Evolutionary conservation across 2,888 invertebrate species (phyloP).

Genomic region (Plagodis dolabraria): DNA sequence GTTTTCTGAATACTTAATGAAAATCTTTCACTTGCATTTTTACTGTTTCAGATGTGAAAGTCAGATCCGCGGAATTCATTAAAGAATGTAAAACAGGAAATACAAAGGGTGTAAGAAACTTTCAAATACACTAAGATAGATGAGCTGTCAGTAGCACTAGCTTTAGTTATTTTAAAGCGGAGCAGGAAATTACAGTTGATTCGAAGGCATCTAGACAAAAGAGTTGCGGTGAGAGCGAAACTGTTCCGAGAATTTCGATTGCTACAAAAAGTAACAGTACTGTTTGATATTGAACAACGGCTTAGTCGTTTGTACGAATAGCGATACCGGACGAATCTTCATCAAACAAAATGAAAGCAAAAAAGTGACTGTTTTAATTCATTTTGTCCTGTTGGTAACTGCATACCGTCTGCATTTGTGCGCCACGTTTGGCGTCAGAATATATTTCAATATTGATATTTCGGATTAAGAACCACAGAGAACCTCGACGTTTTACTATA

Average conservation of each 20-base stretch:
- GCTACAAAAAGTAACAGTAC: slow-evolving; percentile 54
- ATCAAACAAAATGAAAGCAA: slow-evolving; percentile 29
- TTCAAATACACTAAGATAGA: slow-evolving; percentile 47
- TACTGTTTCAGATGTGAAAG: background rate
- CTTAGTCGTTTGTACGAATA: slow-evolving; percentile 41
- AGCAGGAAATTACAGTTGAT: slow-evolving; percentile 65
- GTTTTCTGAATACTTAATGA: slow-evolving; percentile 3
- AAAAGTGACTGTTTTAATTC: slow-evolving; percentile 14
- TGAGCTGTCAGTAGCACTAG: slow-evolving; percentile 51
- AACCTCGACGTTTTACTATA: slow-evolving; percentile 6
- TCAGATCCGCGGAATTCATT: background rate
- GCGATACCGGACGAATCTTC: slow-evolving; percentile 30
- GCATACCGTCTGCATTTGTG: slow-evolving; percentile 25
- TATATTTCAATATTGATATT: slow-evolving; percentile 16
- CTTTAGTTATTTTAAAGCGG: slow-evolving; percentile 48
- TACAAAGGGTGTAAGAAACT: slow-evolving; percentile 1
- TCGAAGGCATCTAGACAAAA: slow-evolving; percentile 62
- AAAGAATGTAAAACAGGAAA: background rate
- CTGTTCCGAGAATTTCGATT: slow-evolving; percentile 52
- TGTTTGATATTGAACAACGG: slow-evolving; percentile 46
- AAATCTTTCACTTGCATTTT: slow-evolving; percentile 1
- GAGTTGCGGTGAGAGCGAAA: slow-evolving; percentile 61
- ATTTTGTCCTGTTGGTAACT: slow-evolving; percentile 28
- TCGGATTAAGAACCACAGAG: slow-evolving; percentile 1
- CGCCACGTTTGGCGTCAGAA: slow-evolving; percentile 30